Conservation (phyloP, 2,797 vertebrate genomes). For the Cetoscarus ocellatus region DNA sequence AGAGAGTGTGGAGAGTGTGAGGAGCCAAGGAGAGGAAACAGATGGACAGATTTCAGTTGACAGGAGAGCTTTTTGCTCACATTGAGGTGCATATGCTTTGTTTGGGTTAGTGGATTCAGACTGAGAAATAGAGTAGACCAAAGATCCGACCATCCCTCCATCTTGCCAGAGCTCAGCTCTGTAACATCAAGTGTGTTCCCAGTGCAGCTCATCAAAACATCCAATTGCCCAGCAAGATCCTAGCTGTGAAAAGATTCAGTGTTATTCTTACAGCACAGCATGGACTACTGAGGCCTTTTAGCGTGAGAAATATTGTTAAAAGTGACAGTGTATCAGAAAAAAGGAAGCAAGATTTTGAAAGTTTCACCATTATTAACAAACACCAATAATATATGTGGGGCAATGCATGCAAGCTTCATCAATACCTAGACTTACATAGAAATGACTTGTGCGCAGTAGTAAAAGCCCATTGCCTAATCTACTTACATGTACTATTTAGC, state of each 20-base stretch:
- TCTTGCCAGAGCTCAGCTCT: neutral
- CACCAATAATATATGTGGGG: too few species aligned
- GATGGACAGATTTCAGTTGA: neutral
- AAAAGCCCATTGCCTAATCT: too few species aligned
- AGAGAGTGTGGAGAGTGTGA: neutral
- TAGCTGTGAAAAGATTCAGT: conserved; percentile 2
- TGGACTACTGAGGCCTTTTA: neutral
- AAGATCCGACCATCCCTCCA: neutral
- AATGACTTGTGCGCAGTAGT: too few species aligned
- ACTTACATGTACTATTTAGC: too few species aligned
- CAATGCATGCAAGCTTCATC: too few species aligned
- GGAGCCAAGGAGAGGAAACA: neutral
- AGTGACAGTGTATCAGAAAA: too few species aligned
- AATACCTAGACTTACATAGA: too few species aligned
- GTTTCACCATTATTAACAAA: too few species aligned
- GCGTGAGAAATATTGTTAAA: too few species aligned
- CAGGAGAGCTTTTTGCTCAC: neutral
- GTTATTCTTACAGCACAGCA: neutral
- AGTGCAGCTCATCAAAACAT: conserved; percentile 2
- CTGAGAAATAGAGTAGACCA: neutral
- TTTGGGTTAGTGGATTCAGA: neutral
- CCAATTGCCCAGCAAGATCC: neutral
- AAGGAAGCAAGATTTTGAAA: too few species aligned
- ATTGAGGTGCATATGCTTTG: neutral
- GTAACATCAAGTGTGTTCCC: neutral